Percentiles rank a stretch among this genome's conserved stretches.
These are phyloP conservation scores for Caradrina kadenii DNA, from an alignment of 2,888 invertebrate species.

Conservation along the genomic window DNA sequence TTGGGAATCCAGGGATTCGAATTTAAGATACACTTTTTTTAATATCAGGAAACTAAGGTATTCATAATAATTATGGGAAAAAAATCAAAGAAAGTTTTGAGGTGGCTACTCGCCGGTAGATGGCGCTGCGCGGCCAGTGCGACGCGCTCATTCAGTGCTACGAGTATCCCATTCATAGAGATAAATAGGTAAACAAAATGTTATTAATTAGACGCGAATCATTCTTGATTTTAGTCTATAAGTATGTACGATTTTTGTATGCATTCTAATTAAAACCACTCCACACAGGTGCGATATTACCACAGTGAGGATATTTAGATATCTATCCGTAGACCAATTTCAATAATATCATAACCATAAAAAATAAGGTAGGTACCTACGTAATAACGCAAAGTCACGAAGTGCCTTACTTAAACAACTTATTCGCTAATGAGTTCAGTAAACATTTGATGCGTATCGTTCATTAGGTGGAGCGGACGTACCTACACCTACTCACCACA, in stretches of 20 bases:
- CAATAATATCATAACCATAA: too few species aligned
- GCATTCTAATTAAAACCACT: too few species aligned
- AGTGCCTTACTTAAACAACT: conserved; percentile 3
- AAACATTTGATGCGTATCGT: conserved; percentile 51
- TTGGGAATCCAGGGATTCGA: too few species aligned
- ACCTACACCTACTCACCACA: conserved; percentile 81
- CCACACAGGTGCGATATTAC: too few species aligned
- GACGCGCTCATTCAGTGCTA: conserved; percentile 22
- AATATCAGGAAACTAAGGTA: too few species aligned
- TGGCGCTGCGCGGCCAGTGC: conserved; percentile 53
- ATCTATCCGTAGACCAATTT: too few species aligned
- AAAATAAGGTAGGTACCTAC: too few species aligned
- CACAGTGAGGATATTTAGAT: too few species aligned
- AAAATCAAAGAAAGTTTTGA: neutral
- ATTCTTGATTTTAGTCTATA: neutral
- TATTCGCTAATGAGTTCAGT: conserved; percentile 33
- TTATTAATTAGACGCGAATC: neutral
- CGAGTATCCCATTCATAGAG: conserved; percentile 42
- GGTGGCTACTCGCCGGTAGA: conserved; percentile 58
- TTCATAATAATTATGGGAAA: too few species aligned
- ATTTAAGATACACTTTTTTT: too few species aligned
- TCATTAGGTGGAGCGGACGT: conserved; percentile 80
- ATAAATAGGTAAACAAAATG: conserved; percentile 16
- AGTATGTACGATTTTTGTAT: neutral
- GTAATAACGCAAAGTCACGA: neutral